Evolutionary conservation across 2,797 vertebrate genomes (phyloP), one percentile per base, ranked within the genome.

Genomic region (Ara ararauna): DNA sequence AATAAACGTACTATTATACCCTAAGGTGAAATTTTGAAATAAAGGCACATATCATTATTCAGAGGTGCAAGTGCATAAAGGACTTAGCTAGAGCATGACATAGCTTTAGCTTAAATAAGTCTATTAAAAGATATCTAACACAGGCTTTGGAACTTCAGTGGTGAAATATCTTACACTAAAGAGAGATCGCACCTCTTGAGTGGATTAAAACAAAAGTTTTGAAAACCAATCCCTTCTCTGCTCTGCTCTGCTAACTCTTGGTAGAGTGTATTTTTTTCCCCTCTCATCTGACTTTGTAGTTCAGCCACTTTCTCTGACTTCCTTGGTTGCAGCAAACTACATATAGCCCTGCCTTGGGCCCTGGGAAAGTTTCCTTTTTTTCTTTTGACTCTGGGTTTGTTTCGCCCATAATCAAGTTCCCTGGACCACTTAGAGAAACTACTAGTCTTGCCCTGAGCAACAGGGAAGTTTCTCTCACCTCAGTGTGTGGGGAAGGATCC

Each of bases 401-500:
- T 83, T 15, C 44, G 11, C 44, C 77, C 81, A 29, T 12, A 67
- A 54, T 7, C 8, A 54, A 18, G 12, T 84, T 80, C 16, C 56
- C 7, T 29, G 21, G 8, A 75, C 40, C 0, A 0, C 26, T 38
- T 40, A 54, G 72, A 81, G 34, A 54, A 73, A 27, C 13, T 24
- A 8, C 8, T 15, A 36, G 7, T 58, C n/a, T 71, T 86, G 9
- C 20, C 16, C 27, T 74, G 34, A 53, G 9, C 15, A 65, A 3
- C 14, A 56, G 15, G 26, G 48, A 61, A 47, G 13, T 65, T 70
- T 73, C 32, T 76, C 12, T 75, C 27, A 42, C 19, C 32, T 67
- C 56, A n/a, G 13, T 0, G 1, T 40, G 10, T 38, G 40, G 22
- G 14, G 2, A 22, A 64, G n/a, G n/a, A 18, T 5, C 8, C 15